Base-by-base conservation (phyloP, 2,113 vertebrate genomes). In the Lasiurus cinereus region DNA sequence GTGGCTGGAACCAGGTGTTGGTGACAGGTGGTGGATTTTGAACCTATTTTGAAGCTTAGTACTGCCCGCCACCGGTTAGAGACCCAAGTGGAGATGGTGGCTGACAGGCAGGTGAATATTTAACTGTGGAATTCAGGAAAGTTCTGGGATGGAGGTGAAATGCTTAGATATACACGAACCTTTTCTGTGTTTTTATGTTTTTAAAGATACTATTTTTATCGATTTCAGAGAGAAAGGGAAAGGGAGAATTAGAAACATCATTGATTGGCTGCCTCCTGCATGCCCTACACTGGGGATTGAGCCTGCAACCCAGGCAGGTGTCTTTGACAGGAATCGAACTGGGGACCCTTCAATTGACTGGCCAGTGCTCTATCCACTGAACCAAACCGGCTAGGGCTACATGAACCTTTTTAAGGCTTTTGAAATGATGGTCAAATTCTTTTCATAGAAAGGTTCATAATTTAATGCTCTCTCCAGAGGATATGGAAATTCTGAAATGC, bases 361-460 rank as follows among this genome's bases (percentile, higher is more conserved):
- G 54, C 54, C 18, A 54, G 21, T 54, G 54, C 54, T 21, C 54
- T 54, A 8, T 54, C 54, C 19, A 2, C 54, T 54, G 7, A 54
- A n/a, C n/a, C n/a, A n/a, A n/a, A n/a, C n/a, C n/a, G 18, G 54
- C 18, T 54, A 21, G 54, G 54, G 54, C 54, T 78, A 21, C 27
- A 14, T 6, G 22, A n/a, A 87, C 56, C 15, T 39, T 86, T 92
- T 46, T 46, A 86, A 83, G 76, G 31, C 59, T 33, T 92, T 93
- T 90, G 79, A 50, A 95, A 87, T 33, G 31, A 54, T n/a, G 19
- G 12, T 64, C 77, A 86, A 83, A 48, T 96, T 83, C 50, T 78
- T 84, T 93, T 93, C 54, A 48, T 74, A 85, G 92, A 74, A 77
- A 91, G n/a, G 1, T 70, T 85, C 16, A 54, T 21, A 33, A 83